Base-by-base conservation (phyloP, 2,888 invertebrate species). In the Fabriciana adippe region DNA sequence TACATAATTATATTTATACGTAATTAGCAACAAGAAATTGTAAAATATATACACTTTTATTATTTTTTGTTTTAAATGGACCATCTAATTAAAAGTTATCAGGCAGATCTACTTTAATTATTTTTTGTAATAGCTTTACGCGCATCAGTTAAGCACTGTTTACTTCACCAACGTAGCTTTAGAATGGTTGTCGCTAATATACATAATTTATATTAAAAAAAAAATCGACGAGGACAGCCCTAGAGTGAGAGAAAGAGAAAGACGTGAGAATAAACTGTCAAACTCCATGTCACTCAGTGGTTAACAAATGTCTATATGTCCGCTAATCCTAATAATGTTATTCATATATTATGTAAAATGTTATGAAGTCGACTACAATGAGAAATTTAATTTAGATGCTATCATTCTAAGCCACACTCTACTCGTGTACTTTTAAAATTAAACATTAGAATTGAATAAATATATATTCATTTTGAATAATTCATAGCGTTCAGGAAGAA, bases 191-290 rank as follows among this genome's bases (percentile, higher is more conserved):
- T 8, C 35, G 6, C 35, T 35, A 35, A n/a, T 35, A 35, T 35
- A 35, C 6, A 35, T 35, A 11, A 41, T 8, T 2, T 41, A 41
- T 41, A 41, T 6, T n/a, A n/a, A 8, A 3, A 41, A 41, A 41
- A 41, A 41, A 1, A 1, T 41, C 2, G 11, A 2, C 8, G 2
- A 41, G 35, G 35, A 11, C 60, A 61, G 15, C 61, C 61, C 61
- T 61, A 50, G 35, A 61, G 15, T 14, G 16, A 50, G 31, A 35
- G 8, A 35, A 2, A 35, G n/a, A 16, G 50, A 75, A 77, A 80
- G 79, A 79, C 80, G 82, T 84, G 83, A 79, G 81, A 82, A 82
- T 74, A 73, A 72, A 71, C 77, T 75, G 79, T 80, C 78, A 35
- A 35, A 11, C 35, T 35, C 11, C 75, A 71, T 73, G 53, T 55